Evolutionary conservation across 2,888 invertebrate genomes (phyloP), one percentile per base, ranked within the genome.

Genomic region (Pomacea canaliculata): DNA sequence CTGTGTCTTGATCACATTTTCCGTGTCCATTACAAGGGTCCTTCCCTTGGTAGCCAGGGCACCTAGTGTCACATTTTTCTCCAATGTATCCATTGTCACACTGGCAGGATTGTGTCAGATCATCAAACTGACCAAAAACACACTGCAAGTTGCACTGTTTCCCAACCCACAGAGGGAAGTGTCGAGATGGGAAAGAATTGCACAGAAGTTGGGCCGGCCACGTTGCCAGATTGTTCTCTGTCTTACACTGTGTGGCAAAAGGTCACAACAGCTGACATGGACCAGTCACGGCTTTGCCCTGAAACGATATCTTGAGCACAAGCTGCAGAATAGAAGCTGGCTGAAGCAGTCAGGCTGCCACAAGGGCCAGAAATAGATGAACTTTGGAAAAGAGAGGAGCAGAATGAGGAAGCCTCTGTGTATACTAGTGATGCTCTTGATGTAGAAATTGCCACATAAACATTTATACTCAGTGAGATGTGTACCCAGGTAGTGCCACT

Each of bases 11-110:
- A 56, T 80, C 76, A 76, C 85, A 85, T 13, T 59, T 68, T 1
- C 85, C 85, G 66, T 84, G 77, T 13, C 78, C 81, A 74, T 77
- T 75, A 63, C 85, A 85, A 23, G 81, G 76, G 49, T 67, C 63
- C n/a, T 49, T 46, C 23, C 73, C 70, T 60, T 81, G 79, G 37
- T 74, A 80, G 16, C 80, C 77, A 48, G 83, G 81, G 46, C 77
- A 74, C 23, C 1, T 72, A 37, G 78, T 27, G 71, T 76, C 79
- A 78, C 85, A 85, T 27, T 71, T 74, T 23, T 74, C 78, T 1
- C 81, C 80, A 81, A 83, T 84, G 80, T 82, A 85, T 12, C 85
- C 85, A 37, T 62, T 60, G 51, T 80, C 69, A 79, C 86, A 85
- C 7, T 56, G 23, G 75, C 85, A 85, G 0, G 71, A 48, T 16